Base-by-base conservation (phyloP, 2,888 invertebrate genomes). In the Ectropis crepuscularia region DNA sequence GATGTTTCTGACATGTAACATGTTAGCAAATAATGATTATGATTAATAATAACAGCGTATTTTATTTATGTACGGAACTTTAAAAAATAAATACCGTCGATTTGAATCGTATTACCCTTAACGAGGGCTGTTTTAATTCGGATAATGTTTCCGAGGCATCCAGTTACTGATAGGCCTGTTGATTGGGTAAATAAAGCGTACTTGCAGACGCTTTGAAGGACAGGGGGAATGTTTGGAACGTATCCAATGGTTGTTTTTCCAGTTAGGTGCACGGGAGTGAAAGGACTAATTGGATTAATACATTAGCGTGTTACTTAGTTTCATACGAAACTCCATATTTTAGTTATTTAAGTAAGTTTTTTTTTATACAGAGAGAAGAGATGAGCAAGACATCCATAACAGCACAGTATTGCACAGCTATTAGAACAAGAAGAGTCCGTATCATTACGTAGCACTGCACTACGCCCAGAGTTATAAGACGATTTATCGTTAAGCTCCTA, bases 51-150 rank as follows among this genome's bases (percentile, higher is more conserved):
- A 28, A 28, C 4, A 28, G 16, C 16, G 16, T 28, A 28, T 28
- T 28, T 28, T 28, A 28, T 28, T 28, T 28, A n/a, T 28, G 16
- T 28, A 28, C 16, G 16, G 16, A 28, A 28, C 16, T 4, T 28
- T 2, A 28, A 28, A 28, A 28, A 28, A 28, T 41, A 38, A 39
- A 2, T 41, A 41, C 0, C 9, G 41, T 6, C 28, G 16, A 41
- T 10, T 10, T 6, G 10, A 41, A 28, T 16, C 9, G 41, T 38
- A 41, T 10, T 41, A 41, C 41, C 51, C 41, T 65, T 68, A 65
- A 68, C 67, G 69, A 72, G 67, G 68, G 71, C 71, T 63, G 67
- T 63, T 67, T 72, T 66, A 67, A 72, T 73, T 71, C 63, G 69
- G 58, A 49, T 74, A 66, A 71, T 69, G 68, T 65, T 65, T 53